Conservation (phyloP, 1,140 invertebrate genomes). For the Latrodectus geometricus region DNA sequence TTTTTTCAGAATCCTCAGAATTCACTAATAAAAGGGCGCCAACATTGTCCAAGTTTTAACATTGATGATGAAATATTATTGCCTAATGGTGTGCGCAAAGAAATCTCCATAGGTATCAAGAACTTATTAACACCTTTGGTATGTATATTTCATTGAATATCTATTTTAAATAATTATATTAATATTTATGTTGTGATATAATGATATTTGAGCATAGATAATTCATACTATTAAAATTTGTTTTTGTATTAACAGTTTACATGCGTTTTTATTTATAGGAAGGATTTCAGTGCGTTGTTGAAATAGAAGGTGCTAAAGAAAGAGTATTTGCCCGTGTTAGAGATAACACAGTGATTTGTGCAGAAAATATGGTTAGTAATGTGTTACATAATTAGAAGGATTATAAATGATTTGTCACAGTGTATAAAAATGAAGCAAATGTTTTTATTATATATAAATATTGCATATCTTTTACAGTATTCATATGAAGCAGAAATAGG, state of each 20-base stretch:
- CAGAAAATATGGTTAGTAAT: conserved; percentile 80
- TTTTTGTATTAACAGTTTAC: too few species aligned
- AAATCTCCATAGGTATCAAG: conserved; percentile 88
- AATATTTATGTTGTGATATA: neutral
- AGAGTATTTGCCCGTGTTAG: conserved; percentile 87
- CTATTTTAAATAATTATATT: neutral
- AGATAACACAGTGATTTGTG: conserved; percentile 86
- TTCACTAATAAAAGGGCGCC: conserved; percentile 64
- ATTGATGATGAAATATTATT: conserved; percentile 77
- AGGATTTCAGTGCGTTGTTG: conserved; percentile 87
- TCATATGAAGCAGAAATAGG: conserved; percentile 87
- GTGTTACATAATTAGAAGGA: neutral
- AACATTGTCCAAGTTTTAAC: conserved; percentile 65
- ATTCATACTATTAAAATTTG: neutral
- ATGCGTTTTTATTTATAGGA: conserved; percentile 48
- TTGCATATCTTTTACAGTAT: conserved; percentile 72
- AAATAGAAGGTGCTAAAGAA: conserved; percentile 90
- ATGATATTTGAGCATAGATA: conserved; percentile 3
- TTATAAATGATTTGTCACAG: neutral
- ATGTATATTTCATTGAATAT: neutral
- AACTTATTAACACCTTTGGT: conserved; percentile 80
- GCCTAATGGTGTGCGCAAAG: conserved; percentile 88
- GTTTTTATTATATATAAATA: neutral
- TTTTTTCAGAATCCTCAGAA: conserved; percentile 76
- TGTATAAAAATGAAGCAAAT: neutral